Evolutionary conservation across 2,113 vertebrate species (phyloP).

Genomic region (Xiphias gladius): DNA sequence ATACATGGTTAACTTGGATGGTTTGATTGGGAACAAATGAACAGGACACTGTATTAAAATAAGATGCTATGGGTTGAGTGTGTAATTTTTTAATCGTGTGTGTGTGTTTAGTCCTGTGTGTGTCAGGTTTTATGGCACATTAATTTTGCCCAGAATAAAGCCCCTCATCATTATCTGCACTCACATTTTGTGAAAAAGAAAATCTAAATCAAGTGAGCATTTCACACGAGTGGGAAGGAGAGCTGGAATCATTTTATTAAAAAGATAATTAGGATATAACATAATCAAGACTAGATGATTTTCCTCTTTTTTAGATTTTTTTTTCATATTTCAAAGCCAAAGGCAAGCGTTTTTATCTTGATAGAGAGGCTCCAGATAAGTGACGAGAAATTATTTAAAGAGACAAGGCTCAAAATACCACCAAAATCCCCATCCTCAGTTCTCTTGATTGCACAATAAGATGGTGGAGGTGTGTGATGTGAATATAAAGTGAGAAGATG

Average conservation of each 20-base stretch:
- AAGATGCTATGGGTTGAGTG: constrained; percentile 13
- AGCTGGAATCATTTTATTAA: constrained; percentile 55
- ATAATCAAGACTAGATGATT: constrained; percentile 43
- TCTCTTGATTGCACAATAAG: constrained; percentile 59
- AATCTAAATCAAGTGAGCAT: constrained; percentile 49
- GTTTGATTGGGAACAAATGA: constrained; percentile 11
- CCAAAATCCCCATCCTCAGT: constrained; percentile 48
- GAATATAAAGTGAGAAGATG: constrained; percentile 50
- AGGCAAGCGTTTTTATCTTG: constrained; percentile 5
- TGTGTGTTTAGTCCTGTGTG: constrained; percentile 12
- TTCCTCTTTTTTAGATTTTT: constrained; percentile 22
- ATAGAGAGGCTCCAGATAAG: constrained; percentile 42
- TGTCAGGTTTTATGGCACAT: constrained; percentile 48
- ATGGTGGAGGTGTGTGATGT: constrained; percentile 51
- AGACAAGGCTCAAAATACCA: constrained; percentile 45
- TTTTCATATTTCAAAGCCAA: constrained; percentile 41
- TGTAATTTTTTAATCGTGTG: constrained; percentile 37
- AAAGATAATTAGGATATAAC: constrained; percentile 55
- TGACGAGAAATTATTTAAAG: constrained; percentile 48
- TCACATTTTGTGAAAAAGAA: constrained; percentile 44
- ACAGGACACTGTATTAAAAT: constrained; percentile 38
- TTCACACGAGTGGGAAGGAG: constrained; percentile 46
- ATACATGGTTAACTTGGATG: background rate
- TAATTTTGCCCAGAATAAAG: constrained; percentile 55
- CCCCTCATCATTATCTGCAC: constrained; percentile 55